Conservation (phyloP, 2,113 vertebrate genomes). For the Gracilinanus agilis region DNA sequence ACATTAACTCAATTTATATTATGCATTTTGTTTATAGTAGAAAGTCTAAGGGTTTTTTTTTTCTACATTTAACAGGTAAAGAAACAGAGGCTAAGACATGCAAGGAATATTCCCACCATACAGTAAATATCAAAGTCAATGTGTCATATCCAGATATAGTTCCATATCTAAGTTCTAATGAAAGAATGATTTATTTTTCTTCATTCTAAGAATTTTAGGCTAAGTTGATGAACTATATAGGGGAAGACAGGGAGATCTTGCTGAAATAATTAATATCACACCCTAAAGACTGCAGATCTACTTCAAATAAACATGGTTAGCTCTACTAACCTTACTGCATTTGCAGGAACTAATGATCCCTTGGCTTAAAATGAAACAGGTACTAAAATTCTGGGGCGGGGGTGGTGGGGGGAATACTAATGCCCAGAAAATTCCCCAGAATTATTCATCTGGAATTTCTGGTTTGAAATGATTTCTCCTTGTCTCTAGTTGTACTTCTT, state of each 20-base stretch:
- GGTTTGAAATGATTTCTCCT: background rate
- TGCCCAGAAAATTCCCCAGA: background rate
- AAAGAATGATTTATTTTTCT: background rate
- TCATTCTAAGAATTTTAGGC: background rate
- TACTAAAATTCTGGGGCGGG: background rate
- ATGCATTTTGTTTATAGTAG: background rate
- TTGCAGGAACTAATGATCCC: background rate
- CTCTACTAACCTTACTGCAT: background rate
- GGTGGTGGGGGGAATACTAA: too few relatives aligned
- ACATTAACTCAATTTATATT: background rate
- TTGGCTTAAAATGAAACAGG: background rate
- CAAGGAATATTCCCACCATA: background rate
- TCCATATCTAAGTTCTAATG: background rate
- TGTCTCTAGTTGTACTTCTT: background rate
- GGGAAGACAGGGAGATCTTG: background rate
- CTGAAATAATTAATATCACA: background rate
- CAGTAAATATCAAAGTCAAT: background rate
- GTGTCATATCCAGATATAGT: background rate
- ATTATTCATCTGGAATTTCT: background rate
- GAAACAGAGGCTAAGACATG: background rate
- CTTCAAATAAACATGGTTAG: background rate
- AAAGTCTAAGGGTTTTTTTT: background rate
- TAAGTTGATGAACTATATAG: background rate
- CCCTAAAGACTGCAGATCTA: background rate
- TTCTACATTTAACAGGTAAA: background rate